Base-by-base conservation (phyloP, 2,797 vertebrate species). In the Vultur gryphus region DNA sequence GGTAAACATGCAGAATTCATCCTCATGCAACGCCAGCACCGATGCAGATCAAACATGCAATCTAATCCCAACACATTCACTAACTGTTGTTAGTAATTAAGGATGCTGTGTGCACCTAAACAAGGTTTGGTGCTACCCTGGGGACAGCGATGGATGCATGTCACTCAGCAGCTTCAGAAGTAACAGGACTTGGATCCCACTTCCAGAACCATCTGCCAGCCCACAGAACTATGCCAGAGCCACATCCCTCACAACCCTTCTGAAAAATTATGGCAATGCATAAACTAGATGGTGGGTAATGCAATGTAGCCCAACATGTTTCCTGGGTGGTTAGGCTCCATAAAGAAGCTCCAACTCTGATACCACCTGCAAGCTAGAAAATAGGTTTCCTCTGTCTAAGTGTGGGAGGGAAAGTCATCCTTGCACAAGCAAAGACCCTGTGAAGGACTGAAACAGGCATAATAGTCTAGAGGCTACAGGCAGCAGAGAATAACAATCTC, bases 261-360 rank as follows among this genome's bases (percentile, higher is more conserved):
- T 6, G 5, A 87, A 72, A 75, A 75, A 26, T 29, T 4, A 23
- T 0, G 3, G 26, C 52, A 77, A 17, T 13, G 16, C 26, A 46
- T 31, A 31, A 77, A 59, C 1, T 6, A 64, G 18, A 41, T 9
- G 5, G 37, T 25, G 41, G 28, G 17, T 52, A 87, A 64, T 1
- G 4, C 46, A 44, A 16, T 14, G 16, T 0, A 33, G 25, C 4
- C 39, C 33, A 65, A 5, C 24, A 5, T 0, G 3, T 11, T 71
- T 57, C 58, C 75, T 28, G 16, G 29, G 20, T 3, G 3, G n/a
- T 31, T 43, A 49, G 28, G 33, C 23, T 51, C 65, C n/a, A 19
- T 4, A 29, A 62, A 52, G 17, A 41, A 79, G 5, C 44, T 59
- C 57, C 23, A 78, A 78, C 21, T 79, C 37, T 29, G 18, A 51